These are phyloP conservation scores for Acleris emargana DNA, from an alignment of 2,888 invertebrate genomes.

Conservation along the genomic window DNA sequence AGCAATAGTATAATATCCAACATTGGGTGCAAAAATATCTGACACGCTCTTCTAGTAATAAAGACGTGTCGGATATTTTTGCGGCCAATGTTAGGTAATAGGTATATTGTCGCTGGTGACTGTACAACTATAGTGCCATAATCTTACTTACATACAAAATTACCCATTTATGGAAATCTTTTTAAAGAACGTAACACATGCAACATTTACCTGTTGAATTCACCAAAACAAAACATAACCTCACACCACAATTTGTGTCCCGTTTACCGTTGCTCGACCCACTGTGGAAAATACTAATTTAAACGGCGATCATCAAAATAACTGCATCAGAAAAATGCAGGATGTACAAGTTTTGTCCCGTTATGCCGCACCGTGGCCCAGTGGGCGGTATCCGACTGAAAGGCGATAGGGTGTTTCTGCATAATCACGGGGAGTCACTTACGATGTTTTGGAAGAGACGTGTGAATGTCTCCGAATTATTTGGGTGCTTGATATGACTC, in stretches of 20 bases:
- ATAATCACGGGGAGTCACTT: slow-evolving; percentile 5
- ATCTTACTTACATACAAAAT: no score
- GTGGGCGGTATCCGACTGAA: slow-evolving; percentile 30
- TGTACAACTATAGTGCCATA: no score
- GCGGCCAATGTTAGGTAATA: no score
- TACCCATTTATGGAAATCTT: no score
- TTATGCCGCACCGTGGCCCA: slow-evolving; percentile 39
- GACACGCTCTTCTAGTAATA: no score
- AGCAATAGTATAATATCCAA: no score
- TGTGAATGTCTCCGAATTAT: slow-evolving; percentile 18
- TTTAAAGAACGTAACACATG: not conserved
- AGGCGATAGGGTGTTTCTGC: slow-evolving; percentile 8
- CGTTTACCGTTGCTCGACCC: slow-evolving; percentile 38
- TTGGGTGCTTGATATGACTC: slow-evolving; percentile 9
- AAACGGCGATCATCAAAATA: slow-evolving; percentile 38
- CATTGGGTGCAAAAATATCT: no score
- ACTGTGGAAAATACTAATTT: slow-evolving; percentile 36
- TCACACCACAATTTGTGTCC: slow-evolving; percentile 26
- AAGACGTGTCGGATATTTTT: no score
- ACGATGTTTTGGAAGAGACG: slow-evolving; percentile 9
- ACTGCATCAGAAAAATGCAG: slow-evolving; percentile 41
- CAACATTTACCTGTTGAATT: not conserved
- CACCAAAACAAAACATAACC: slow-evolving; percentile 16
- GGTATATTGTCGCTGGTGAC: no score
- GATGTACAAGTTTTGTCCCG: slow-evolving; percentile 41